These are phyloP conservation scores for Myoxocephalus aenaeus DNA, from an alignment of 2,797 vertebrate species.

Conservation along the genomic window DNA sequence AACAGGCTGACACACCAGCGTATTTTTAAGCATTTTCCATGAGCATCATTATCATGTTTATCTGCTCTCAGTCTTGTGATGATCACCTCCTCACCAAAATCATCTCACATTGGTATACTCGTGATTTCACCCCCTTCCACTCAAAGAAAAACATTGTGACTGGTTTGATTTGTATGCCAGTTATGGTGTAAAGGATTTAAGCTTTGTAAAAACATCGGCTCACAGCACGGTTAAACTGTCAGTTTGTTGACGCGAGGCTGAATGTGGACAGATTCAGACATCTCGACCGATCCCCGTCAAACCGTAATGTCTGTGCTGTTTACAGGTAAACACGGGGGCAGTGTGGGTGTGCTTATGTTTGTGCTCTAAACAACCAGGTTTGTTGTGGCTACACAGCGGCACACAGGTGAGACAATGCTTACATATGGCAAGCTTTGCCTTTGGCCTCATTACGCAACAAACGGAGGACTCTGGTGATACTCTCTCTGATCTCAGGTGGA, in stretches of 20 bases:
- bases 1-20: slow-evolving; percentile 60
- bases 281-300: slow-evolving; percentile 1
- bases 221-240: slow-evolving; percentile 10
- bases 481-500: slow-evolving; percentile 76
- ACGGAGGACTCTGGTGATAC: slow-evolving; percentile 51
- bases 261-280: slow-evolving; percentile 16
- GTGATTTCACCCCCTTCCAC: slow-evolving; percentile 60
- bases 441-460: slow-evolving; percentile 68
- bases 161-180: slow-evolving; percentile 43
- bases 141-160: slow-evolving; percentile 62
- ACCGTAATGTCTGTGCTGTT: slow-evolving; percentile 71
- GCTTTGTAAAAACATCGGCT: slow-evolving; percentile 19
- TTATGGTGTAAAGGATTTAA: slow-evolving; percentile 12
- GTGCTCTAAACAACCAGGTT: slow-evolving; percentile 79
- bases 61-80: slow-evolving; percentile 77
- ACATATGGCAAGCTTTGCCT: slow-evolving; percentile 70
- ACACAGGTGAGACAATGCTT: slow-evolving; percentile 78
- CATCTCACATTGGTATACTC: slow-evolving; percentile 65
- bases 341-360: slow-evolving; percentile 75
- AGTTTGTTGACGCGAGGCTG: slow-evolving; percentile 5
- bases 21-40: slow-evolving; percentile 77
- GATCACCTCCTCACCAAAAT: slow-evolving; percentile 74
- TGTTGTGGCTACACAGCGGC: slow-evolving; percentile 83
- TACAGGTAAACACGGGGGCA: slow-evolving; percentile 79
- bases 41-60: slow-evolving; percentile 73